Percentiles rank a stretch among this genome's conserved stretches.
These are phyloP conservation scores for Drosophila sp. DNA, from an alignment of 1,140 invertebrate genomes.

Conservation along the genomic window DNA sequence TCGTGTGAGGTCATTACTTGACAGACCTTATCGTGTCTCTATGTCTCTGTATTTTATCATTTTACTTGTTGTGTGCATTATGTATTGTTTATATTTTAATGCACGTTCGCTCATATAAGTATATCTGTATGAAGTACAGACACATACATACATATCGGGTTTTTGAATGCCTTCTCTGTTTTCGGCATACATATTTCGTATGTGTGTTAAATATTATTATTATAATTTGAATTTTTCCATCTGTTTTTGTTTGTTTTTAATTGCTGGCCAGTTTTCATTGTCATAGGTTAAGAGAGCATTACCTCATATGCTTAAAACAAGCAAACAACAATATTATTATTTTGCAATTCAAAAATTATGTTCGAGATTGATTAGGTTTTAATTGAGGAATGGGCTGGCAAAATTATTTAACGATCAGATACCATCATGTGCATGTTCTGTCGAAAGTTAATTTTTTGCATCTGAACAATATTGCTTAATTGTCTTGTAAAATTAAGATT, in stretches of 20 bases:
- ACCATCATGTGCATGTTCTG: background rate
- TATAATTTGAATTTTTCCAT: conserved; percentile 57
- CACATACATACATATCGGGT: conserved; percentile 25
- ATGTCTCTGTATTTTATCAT: conserved; percentile 18
- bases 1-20: conserved; percentile 63
- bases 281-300: conserved; percentile 57
- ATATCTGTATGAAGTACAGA: conserved; percentile 25
- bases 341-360: conserved; percentile 50
- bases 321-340: conserved; percentile 43
- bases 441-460: background rate
- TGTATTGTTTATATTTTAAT: conserved; percentile 50
- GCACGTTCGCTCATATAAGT: conserved; percentile 38
- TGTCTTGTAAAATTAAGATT: conserved; percentile 31
- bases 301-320: conserved; percentile 39
- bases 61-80: conserved; percentile 46
- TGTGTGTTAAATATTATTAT: conserved; percentile 63
- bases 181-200: conserved; percentile 26
- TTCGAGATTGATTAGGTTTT: conserved; percentile 17
- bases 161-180: conserved; percentile 38
- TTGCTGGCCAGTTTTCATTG: conserved; percentile 62
- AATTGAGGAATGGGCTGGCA: conserved; percentile 1
- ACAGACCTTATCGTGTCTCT: conserved; percentile 55
- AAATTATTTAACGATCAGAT: background rate
- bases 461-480: conserved; percentile 24
- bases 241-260: conserved; percentile 44